phyloP scores from a whole-genome alignment of 2,888 invertebrate genomes.

The Lydus trimaculatus region DNA sequence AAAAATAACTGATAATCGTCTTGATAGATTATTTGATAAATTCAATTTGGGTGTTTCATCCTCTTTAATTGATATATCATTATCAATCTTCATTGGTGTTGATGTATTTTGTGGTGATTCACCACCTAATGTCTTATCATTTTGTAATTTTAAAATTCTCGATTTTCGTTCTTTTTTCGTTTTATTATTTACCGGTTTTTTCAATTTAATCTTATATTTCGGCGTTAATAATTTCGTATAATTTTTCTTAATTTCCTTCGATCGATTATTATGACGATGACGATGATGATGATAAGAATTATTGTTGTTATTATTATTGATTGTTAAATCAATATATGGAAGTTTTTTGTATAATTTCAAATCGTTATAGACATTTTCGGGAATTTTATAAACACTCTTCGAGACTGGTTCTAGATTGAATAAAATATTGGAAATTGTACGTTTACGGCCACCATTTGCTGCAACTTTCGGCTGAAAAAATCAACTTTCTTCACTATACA shows the following conservation, averaged over 20 bases:
- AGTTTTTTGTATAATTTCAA: constrained; percentile 1
- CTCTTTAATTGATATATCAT: not conserved
- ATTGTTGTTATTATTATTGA: not conserved
- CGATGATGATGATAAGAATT: not conserved
- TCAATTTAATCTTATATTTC: not conserved
- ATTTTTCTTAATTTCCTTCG: not conserved
- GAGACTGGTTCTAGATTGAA: not conserved
- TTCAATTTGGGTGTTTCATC: constrained; percentile 1
- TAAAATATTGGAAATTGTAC: not conserved
- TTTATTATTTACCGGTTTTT: not conserved
- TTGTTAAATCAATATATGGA: constrained; percentile 4
- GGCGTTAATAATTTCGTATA: not conserved
- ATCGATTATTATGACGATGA: not conserved
- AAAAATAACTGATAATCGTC: not conserved
- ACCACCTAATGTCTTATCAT: not conserved
- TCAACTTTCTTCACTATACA: not conserved
- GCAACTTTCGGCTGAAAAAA: not conserved
- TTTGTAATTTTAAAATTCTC: not conserved
- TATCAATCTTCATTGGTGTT: not conserved
- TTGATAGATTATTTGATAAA: not conserved
- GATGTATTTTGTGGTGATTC: not conserved
- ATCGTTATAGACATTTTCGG: not conserved
- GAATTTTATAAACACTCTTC: not conserved
- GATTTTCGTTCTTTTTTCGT: not conserved
- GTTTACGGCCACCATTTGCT: not conserved